A percentile compares a stretch with the other conserved stretches of the same genome.
Conservation (phyloP, 2,888 invertebrate genomes). For the Aspidapion aeneum region DNA sequence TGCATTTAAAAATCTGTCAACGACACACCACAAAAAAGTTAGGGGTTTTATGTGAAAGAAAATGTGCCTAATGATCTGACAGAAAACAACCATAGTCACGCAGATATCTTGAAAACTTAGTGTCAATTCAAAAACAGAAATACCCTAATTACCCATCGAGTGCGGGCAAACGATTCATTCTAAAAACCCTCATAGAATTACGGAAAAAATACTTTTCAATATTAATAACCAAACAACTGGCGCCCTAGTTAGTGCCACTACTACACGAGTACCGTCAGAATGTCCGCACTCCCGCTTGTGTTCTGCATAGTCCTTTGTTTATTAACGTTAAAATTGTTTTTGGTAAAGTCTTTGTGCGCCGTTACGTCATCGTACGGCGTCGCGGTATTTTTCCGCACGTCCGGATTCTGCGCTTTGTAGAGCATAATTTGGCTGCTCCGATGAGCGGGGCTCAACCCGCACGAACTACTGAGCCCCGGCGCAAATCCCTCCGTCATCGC, state of each 20-base stretch:
- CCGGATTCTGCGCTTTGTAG: constrained; percentile 82
- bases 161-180: neutral
- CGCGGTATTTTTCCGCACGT: constrained; percentile 80
- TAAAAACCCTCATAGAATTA: neutral
- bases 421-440: constrained; percentile 63
- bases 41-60: too few relatives aligned
- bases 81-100: too few relatives aligned
- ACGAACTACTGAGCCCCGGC: constrained; percentile 36
- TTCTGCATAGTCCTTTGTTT: constrained; percentile 48
- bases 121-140: too few relatives aligned
- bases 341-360: constrained; percentile 70
- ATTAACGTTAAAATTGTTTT: constrained; percentile 64
- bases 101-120: too few relatives aligned
- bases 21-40: too few relatives aligned
- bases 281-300: constrained; percentile 46
- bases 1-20: too few relatives aligned
- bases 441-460: constrained; percentile 49
- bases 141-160: too few relatives aligned
- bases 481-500: constrained; percentile 27
- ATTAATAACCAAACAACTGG: neutral
- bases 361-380: constrained; percentile 52
- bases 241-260: neutral
- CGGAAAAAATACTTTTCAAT: neutral
- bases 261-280: constrained; percentile 57
- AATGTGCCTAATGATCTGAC: too few relatives aligned